Percentiles rank a stretch among this genome's conserved stretches.
Conservation (phyloP, 2,888 invertebrate species). For the Parnassius mnemosyne region DNA sequence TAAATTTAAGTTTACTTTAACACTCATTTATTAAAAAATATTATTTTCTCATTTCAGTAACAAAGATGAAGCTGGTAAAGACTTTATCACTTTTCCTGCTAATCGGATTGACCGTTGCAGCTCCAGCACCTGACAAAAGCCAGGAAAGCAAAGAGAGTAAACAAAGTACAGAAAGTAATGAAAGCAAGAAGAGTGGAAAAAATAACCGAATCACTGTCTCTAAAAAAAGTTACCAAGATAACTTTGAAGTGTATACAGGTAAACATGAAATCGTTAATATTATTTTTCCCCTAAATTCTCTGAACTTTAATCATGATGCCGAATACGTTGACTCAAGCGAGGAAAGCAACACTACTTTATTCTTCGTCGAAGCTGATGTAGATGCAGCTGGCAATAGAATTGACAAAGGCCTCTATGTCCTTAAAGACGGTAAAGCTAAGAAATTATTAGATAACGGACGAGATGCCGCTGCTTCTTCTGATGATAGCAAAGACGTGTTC, state of each 20-base stretch:
- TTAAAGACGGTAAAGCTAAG: slow-evolving; percentile 36
- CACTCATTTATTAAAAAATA: no score
- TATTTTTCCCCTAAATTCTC: slow-evolving; percentile 40
- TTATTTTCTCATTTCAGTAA: no score
- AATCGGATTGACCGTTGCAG: slow-evolving; percentile 35
- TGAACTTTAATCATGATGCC: slow-evolving; percentile 40
- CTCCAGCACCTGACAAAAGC: slow-evolving; percentile 32
- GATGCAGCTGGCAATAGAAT: slow-evolving; percentile 33
- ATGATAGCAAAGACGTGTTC: slow-evolving; percentile 37
- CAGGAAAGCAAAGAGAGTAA: slow-evolving; percentile 6
- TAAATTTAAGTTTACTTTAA: no score
- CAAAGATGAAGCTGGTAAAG: slow-evolving; percentile 10
- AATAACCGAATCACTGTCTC: slow-evolving; percentile 34
- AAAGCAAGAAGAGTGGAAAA: slow-evolving; percentile 23
- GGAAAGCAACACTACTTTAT: slow-evolving; percentile 29
- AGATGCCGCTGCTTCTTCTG: slow-evolving; percentile 42
- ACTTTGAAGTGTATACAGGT: slow-evolving; percentile 37
- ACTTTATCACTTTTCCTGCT: slow-evolving; percentile 36
- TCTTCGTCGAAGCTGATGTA: slow-evolving; percentile 45
- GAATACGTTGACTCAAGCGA: slow-evolving; percentile 29
- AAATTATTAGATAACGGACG: slow-evolving; percentile 48
- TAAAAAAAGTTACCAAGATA: slow-evolving; percentile 38
- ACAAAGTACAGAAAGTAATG: slow-evolving; percentile 18
- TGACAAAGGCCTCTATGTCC: slow-evolving; percentile 44
- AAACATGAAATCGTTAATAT: slow-evolving; percentile 46